These are phyloP conservation scores for Eptesicus fuscus DNA, from an alignment of 2,113 vertebrate species.

Conservation along the genomic window DNA sequence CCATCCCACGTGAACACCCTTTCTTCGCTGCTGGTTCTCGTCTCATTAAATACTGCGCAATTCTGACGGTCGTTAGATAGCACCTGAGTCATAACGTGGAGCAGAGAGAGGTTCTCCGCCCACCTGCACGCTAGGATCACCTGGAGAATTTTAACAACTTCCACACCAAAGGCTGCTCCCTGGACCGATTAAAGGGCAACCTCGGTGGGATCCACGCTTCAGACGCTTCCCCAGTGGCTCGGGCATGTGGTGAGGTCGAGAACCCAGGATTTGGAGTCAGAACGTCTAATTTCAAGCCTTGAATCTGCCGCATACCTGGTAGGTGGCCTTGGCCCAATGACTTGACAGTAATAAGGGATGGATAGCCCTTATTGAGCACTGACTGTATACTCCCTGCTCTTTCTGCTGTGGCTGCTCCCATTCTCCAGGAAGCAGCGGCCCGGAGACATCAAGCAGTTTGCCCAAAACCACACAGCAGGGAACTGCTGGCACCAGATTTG, in stretches of 20 bases:
- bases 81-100: not conserved
- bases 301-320: not conserved
- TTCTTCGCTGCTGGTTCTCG: no score
- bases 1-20: no score
- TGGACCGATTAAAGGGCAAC: not conserved
- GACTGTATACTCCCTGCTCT: not conserved
- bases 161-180: not conserved
- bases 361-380: fast-evolving
- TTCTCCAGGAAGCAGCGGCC: not conserved
- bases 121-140: fast-evolving
- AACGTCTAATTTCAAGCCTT: not conserved
- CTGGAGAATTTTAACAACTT: not conserved
- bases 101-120: not conserved
- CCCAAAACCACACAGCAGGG: not conserved
- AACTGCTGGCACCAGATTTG: fast-evolving
- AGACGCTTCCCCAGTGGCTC: not conserved
- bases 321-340: not conserved
- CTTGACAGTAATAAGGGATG: not conserved
- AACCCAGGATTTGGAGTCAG: not conserved
- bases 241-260: not conserved
- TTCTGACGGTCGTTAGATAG: fast-evolving
- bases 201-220: no score
- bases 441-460: not conserved
- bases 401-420: no score
- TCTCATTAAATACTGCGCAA: not conserved